These are phyloP conservation scores for Chionodraco myersi DNA, from an alignment of 2,113 vertebrate genomes.

Conservation along the genomic window DNA sequence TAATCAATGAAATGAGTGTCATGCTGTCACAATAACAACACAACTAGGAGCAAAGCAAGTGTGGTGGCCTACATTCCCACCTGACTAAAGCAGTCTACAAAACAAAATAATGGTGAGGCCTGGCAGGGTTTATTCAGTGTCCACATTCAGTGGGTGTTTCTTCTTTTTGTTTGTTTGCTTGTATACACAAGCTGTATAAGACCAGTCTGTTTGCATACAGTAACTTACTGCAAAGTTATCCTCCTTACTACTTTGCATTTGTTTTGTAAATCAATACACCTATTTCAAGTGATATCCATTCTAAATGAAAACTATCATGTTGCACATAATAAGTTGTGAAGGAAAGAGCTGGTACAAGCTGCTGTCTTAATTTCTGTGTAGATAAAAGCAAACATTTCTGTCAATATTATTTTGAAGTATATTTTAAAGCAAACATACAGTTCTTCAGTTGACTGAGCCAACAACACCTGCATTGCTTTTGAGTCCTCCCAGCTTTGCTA, in stretches of 20 bases:
- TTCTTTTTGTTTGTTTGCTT: constrained; percentile 10
- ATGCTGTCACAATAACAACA: constrained; percentile 31
- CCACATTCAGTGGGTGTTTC: constrained; percentile 17
- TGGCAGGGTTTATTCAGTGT: constrained; percentile 23
- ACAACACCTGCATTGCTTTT: constrained; percentile 56
- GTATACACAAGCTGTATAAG: constrained; percentile 1
- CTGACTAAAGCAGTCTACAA: constrained; percentile 41
- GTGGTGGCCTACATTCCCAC: constrained; percentile 38
- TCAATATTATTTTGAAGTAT: constrained; percentile 16
- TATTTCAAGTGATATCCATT: constrained; percentile 22
- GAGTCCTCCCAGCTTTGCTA: constrained; percentile 56
- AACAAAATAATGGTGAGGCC: constrained; percentile 30
- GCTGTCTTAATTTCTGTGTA: constrained; percentile 11
- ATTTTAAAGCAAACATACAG: constrained; percentile 5
- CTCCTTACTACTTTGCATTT: constrained; percentile 22
- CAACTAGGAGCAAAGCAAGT: constrained; percentile 36
- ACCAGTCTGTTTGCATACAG: constrained; percentile 35
- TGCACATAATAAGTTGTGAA: constrained; percentile 17
- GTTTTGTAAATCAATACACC: constrained; percentile 45
- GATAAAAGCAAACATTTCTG: constrained; percentile 12
- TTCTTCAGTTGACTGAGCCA: constrained; percentile 31
- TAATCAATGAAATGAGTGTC: constrained; percentile 10
- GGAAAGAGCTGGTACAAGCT: constrained; percentile 15
- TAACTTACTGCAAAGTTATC: constrained; percentile 16
- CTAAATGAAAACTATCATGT: constrained; percentile 37